A percentile compares a stretch with the other conserved stretches of the same genome.
phyloP scores from a whole-genome alignment of 2,113 vertebrate genomes.

The Tricholaema leucomelas region DNA sequence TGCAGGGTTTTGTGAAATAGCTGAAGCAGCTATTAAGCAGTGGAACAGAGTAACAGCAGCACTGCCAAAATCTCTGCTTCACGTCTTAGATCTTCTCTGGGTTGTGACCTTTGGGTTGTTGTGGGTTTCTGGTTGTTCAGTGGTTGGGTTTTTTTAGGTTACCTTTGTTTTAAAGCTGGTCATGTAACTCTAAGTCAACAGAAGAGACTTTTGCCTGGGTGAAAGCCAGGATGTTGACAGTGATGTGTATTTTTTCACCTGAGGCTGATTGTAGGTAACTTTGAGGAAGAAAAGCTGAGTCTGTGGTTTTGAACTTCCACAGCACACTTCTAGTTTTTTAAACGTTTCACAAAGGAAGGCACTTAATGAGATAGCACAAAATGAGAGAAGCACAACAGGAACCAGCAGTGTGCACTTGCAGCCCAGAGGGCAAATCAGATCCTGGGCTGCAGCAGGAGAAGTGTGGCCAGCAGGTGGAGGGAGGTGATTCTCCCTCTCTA shows the following conservation, averaged over 20 bases:
- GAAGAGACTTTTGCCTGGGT: neutral
- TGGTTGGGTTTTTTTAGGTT: neutral
- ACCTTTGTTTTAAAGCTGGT: neutral
- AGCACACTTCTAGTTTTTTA: neutral
- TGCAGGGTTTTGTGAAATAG: neutral
- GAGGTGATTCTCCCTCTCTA: too few relatives aligned
- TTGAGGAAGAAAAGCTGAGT: neutral
- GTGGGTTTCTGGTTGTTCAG: neutral
- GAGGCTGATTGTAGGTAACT: neutral
- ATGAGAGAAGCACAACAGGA: too few relatives aligned
- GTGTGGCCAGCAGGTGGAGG: too few relatives aligned
- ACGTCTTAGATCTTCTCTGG: neutral
- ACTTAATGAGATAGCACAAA: neutral
- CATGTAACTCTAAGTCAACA: neutral
- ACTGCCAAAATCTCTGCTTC: neutral
- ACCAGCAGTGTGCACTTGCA: too few relatives aligned
- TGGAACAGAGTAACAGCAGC: neutral
- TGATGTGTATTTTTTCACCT: neutral
- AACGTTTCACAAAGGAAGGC: neutral
- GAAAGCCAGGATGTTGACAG: neutral
- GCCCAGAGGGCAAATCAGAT: too few relatives aligned
- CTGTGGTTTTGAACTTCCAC: neutral
- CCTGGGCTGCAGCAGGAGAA: too few relatives aligned
- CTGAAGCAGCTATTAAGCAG: neutral
- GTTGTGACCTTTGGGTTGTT: neutral